These are phyloP conservation scores for Saccostrea echinata DNA, from an alignment of 1,140 invertebrate species.

Conservation along the genomic window DNA sequence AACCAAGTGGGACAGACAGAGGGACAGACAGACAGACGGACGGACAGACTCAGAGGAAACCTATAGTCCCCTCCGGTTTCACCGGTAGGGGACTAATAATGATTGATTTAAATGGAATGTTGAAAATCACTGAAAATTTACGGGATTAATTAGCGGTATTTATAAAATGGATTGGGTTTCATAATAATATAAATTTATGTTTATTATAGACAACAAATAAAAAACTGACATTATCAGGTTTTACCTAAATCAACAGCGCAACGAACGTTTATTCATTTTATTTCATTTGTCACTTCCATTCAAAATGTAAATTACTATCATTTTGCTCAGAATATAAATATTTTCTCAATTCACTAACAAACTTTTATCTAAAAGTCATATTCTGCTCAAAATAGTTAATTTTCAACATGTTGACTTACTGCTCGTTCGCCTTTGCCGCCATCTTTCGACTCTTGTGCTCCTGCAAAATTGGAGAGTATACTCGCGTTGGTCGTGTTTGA, in stretches of 20 bases:
- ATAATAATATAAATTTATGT: not conserved
- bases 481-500: constrained; percentile 13
- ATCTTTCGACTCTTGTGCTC: constrained; percentile 13
- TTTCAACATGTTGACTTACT: constrained; percentile 10
- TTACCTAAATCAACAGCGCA: not conserved
- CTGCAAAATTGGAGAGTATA: constrained; percentile 4
- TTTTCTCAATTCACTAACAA: not conserved
- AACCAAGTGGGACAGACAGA: too few relatives aligned
- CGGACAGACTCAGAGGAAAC: too few relatives aligned
- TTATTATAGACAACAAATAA: not conserved
- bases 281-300: not conserved
- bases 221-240: not conserved
- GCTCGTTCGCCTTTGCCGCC: not conserved
- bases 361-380: not conserved
- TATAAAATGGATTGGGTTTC: not conserved
- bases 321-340: not conserved
- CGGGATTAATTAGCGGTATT: not conserved
- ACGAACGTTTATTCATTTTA: not conserved
- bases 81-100: too few relatives aligned
- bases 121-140: not conserved
- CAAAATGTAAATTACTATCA: not conserved
- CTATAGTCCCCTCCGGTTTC: too few relatives aligned
- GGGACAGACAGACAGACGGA: too few relatives aligned
- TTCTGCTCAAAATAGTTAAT: not conserved
- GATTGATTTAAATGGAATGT: not conserved